phyloP scores from a whole-genome alignment of 2,797 vertebrate genomes.

The Austrolebias charrua region DNA sequence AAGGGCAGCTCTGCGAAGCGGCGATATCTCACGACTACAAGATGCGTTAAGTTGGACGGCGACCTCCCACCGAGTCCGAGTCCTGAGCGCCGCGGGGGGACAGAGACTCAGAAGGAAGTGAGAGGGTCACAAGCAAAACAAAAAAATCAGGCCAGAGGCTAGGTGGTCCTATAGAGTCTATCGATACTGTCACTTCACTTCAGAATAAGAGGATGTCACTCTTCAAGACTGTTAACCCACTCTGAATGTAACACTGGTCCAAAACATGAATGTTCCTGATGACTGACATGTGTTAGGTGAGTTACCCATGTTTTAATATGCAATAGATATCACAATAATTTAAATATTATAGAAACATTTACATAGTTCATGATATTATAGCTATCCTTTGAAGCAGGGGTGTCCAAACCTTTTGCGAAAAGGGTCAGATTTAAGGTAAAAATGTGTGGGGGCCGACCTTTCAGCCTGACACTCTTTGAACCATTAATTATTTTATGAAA shows the following conservation, averaged over 20 bases:
- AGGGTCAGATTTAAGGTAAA: too few relatives aligned
- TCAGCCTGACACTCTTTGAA: too few relatives aligned
- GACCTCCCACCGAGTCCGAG: conserved; percentile 4
- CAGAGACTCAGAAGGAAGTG: conserved; percentile 3
- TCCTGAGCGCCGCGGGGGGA: conserved; percentile 36
- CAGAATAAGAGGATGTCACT: conserved; percentile 29
- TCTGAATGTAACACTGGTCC: conserved; percentile 71
- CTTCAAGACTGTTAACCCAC: conserved; percentile 64
- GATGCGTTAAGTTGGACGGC: conserved; percentile 86
- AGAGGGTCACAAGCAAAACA: conserved; percentile 6
- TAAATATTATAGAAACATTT: background rate
- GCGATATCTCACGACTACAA: conserved; percentile 97
- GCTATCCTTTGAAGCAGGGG: too few relatives aligned
- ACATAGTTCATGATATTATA: background rate
- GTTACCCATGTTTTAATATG: conserved; percentile 21
- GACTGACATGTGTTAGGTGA: too few relatives aligned
- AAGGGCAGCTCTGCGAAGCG: conserved; percentile 96
- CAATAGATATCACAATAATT: conserved; percentile 35
- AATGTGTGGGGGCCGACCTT: too few relatives aligned
- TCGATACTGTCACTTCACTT: conserved; percentile 10
- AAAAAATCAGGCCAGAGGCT: conserved; percentile 15
- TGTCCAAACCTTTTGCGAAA: too few relatives aligned
- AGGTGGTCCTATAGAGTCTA: conserved; percentile 14
- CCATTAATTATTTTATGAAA: too few relatives aligned
- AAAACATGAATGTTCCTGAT: conserved; percentile 43